phyloP scores from a whole-genome alignment of 2,113 vertebrate genomes.

The Podarcis muralis region DNA sequence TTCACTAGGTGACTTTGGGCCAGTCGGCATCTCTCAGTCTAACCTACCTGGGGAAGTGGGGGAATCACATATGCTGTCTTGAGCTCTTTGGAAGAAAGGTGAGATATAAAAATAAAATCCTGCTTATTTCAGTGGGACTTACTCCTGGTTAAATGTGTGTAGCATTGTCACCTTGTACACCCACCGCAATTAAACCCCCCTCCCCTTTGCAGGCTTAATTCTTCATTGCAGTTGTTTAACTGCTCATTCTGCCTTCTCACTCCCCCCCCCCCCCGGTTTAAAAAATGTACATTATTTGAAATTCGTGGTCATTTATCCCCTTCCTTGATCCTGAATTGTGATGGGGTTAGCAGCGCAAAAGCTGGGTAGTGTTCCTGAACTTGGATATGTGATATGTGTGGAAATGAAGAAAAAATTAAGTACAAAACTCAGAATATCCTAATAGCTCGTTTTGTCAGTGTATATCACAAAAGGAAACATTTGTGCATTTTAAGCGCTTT shows the following conservation, averaged over 20 bases:
- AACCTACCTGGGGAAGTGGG: no score
- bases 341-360: background rate
- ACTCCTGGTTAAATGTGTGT: background rate
- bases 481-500: background rate
- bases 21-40: no score
- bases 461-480: background rate
- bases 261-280: no score
- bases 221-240: background rate
- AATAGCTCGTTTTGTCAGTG: background rate
- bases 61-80: no score
- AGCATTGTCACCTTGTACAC: background rate
- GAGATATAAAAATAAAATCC: background rate
- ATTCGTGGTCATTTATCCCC: background rate
- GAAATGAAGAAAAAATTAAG: background rate
- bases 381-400: background rate
- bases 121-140: background rate
- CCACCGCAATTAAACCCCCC: background rate
- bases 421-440: background rate
- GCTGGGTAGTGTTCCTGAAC: background rate
- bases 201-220: background rate
- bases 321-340: background rate
- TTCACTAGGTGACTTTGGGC: no score
- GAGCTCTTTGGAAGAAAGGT: no score
- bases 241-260: background rate
- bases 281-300: background rate